Evolutionary conservation across 2,113 vertebrate species (phyloP).

Genomic region (Grallaria varia): DNA sequence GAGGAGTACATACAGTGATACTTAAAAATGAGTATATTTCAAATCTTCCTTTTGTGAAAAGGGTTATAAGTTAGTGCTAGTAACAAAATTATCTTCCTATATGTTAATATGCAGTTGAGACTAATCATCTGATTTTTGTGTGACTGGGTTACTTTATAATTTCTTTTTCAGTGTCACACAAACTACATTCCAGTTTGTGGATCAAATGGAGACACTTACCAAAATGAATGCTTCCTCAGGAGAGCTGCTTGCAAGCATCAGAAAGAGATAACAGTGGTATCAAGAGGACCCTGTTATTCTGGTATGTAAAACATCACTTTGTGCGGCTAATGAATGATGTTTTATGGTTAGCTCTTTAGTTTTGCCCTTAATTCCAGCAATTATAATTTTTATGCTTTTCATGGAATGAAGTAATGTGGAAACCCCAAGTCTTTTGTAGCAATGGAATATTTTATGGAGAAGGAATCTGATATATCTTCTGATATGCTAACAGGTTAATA

Average conservation of each 20-base stretch:
- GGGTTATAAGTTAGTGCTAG: background rate
- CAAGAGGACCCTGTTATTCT: conserved; percentile 87
- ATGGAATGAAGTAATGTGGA: background rate
- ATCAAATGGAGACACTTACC: conserved; percentile 96
- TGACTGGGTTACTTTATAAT: conserved; percentile 22
- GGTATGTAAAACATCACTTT: conserved; percentile 75
- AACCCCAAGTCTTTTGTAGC: background rate
- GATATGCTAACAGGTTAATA: background rate
- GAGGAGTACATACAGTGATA: background rate
- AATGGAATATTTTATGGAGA: background rate
- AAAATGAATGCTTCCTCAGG: conserved; percentile 93
- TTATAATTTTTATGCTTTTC: background rate
- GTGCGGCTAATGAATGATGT: background rate
- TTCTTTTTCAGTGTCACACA: conserved; percentile 86
- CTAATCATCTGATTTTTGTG: background rate
- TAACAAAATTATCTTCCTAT: background rate
- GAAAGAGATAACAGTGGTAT: conserved; percentile 84
- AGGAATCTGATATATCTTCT: background rate
- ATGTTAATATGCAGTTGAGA: background rate
- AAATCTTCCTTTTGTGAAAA: background rate
- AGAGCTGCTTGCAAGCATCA: conserved; percentile 95
- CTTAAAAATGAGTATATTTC: background rate
- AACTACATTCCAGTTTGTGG: conserved; percentile 94
- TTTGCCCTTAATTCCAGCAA: background rate
- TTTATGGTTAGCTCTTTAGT: background rate